Conservation (phyloP, 2,113 vertebrate genomes). For the Microtus montanus region DNA sequence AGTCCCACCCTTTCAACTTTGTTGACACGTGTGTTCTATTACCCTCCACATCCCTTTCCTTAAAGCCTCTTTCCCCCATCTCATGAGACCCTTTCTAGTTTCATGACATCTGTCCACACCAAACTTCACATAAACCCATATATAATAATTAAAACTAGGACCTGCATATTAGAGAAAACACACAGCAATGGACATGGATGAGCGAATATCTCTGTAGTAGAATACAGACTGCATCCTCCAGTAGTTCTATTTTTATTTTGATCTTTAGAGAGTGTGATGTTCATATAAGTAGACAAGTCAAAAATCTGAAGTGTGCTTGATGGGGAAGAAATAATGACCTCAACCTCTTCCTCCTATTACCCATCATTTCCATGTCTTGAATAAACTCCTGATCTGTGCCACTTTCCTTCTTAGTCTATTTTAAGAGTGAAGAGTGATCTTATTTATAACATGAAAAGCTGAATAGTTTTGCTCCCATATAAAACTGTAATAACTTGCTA, state of each 20-base stretch:
- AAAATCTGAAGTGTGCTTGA: background rate
- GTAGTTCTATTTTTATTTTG: background rate
- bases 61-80: background rate
- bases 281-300: background rate
- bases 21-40: background rate
- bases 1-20: too few species aligned
- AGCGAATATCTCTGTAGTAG: background rate
- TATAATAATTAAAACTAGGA: too few species aligned
- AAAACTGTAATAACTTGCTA: slow-evolving; percentile 1
- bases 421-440: background rate
- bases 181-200: background rate
- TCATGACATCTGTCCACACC: background rate
- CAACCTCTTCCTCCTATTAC: too few species aligned
- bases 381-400: background rate
- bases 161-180: background rate
- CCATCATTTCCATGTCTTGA: background rate
- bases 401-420: background rate
- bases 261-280: background rate
- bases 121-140: background rate
- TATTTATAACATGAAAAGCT: slow-evolving; percentile 11
- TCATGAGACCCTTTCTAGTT: background rate
- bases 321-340: background rate
- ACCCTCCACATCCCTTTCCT: background rate
- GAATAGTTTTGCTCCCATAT: background rate
- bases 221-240: too few species aligned